Percentiles rank a stretch among this genome's conserved stretches.
Evolutionary conservation across 2,888 invertebrate genomes (phyloP).

Genomic region (Ophion ellenae): DNA sequence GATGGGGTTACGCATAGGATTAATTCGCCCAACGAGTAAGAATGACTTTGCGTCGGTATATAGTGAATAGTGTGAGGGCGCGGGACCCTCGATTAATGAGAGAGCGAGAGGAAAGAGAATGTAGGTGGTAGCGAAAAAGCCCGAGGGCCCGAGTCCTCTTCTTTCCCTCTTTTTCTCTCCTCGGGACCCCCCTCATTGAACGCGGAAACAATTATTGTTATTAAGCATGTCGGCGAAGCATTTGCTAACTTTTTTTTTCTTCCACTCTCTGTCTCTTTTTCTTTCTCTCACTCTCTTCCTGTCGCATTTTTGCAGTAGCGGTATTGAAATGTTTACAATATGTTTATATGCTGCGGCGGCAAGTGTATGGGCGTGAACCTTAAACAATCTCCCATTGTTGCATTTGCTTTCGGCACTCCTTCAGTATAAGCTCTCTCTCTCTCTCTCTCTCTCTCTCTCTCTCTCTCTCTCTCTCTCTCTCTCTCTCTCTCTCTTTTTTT

Average conservation of each 20-base stretch:
- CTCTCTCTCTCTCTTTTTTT: slow-evolving; percentile 24
- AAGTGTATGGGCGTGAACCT: too few species aligned
- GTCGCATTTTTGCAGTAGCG: too few species aligned
- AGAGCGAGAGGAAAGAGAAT: slow-evolving; percentile 14
- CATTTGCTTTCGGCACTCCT: not conserved
- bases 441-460: slow-evolving; percentile 26
- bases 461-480: not conserved
- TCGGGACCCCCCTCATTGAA: slow-evolving; percentile 72
- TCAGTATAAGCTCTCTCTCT: not conserved
- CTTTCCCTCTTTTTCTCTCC: slow-evolving; percentile 15
- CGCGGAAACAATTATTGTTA: slow-evolving; percentile 76
- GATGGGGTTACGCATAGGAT: not conserved
- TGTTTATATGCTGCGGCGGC: too few species aligned
- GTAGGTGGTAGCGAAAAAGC: slow-evolving; percentile 14
- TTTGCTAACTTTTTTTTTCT: not conserved
- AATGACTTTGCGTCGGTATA: slow-evolving; percentile 65
- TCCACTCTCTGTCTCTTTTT: too few species aligned
- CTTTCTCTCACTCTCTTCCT: too few species aligned
- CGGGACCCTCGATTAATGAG: slow-evolving; percentile 65
- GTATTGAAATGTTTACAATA: too few species aligned
- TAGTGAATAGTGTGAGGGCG: not conserved
- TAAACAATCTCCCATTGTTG: too few species aligned
- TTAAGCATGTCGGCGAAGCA: slow-evolving; percentile 73
- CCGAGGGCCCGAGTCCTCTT: not conserved
- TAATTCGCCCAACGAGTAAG: slow-evolving; percentile 11